Evolutionary conservation across 2,797 vertebrate genomes (phyloP), one percentile per base, ranked within the genome.

Genomic region (Limosa lapponica): DNA sequence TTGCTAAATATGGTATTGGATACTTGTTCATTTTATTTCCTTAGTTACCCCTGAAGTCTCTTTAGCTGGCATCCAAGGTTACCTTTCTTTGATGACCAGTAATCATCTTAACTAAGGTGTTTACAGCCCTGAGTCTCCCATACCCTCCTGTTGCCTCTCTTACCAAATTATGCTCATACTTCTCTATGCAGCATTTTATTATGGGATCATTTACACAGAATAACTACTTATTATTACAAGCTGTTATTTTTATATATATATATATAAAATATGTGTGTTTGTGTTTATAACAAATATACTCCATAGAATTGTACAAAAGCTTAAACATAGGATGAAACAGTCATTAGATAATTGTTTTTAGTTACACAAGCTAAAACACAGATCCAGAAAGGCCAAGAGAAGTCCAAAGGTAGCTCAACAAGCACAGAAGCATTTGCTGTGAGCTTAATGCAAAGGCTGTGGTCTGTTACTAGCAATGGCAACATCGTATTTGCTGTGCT

Each of bases 181-280:
- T 69, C 13, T 25, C 17, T 32, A 13, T 3, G 7, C 6, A 78
- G 9, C 5, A 39, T 69, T 87, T 90, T 79, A 55, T 55, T 51
- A 17, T 3, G 1, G n/a, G 17, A 64, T 55, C 3, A 59, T 37
- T 82, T 79, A 55, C 19, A 52, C 10, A 48, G 32, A 89, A 30
- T 57, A 90, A 52, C 3, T 69, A 19, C 4, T 67, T 84, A 6
- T 51, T 91, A 62, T 37, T 75, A 23, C 2, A 75, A 57, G 4
- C 2, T 10, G 2, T 34, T 5, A 30, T 6, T 19, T 87, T 34
- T 14, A 49, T 2, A 4, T 23, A 2, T 16, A 8, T 32, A n/a
- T n/a, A 14, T 49, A 9, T 16, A 22, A 15, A 15, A 1, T 22
- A 16, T 16, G 1, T 13, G 16, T 46, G 18, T 34, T 6, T 57